Conservation (phyloP, 2,113 vertebrate species). For the Cynopterus brachyotis region DNA sequence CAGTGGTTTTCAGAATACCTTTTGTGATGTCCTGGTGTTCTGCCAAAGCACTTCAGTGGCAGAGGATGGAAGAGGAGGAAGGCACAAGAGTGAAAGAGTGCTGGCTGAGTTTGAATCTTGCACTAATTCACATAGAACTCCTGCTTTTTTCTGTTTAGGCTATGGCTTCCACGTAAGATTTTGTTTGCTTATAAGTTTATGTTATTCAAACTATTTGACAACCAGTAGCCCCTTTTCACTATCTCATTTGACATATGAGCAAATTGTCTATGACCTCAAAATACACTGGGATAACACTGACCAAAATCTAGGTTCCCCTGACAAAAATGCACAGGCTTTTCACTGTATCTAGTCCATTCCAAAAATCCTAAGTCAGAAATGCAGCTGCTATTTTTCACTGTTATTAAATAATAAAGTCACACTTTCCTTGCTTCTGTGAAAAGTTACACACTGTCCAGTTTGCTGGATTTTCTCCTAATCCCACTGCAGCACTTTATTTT, state of each 20-base stretch:
- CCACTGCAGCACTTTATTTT: conserved; percentile 71
- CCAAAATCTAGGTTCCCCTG: background rate
- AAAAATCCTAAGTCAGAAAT: conserved; percentile 34
- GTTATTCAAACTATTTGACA: background rate
- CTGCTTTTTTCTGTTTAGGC: background rate
- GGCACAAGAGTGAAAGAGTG: background rate
- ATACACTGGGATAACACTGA: too few relatives aligned
- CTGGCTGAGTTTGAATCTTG: background rate
- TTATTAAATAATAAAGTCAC: conserved; percentile 67
- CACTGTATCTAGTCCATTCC: background rate
- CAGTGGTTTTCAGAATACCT: background rate
- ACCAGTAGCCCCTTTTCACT: background rate
- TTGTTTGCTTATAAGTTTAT: background rate
- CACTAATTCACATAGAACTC: background rate
- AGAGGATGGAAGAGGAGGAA: background rate
- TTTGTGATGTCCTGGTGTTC: background rate
- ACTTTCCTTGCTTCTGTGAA: conserved; percentile 63
- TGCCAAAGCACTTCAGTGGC: background rate
- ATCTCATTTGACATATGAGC: background rate
- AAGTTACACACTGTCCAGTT: background rate
- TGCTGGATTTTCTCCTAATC: conserved; percentile 66
- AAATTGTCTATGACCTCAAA: background rate
- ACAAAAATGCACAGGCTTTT: background rate
- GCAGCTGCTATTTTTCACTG: conserved; percentile 66
- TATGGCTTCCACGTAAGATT: background rate